A percentile compares a stretch with the other conserved stretches of the same genome.
These are phyloP conservation scores for Ahaetulla prasina DNA, from an alignment of 2,113 vertebrate species.

Conservation along the genomic window DNA sequence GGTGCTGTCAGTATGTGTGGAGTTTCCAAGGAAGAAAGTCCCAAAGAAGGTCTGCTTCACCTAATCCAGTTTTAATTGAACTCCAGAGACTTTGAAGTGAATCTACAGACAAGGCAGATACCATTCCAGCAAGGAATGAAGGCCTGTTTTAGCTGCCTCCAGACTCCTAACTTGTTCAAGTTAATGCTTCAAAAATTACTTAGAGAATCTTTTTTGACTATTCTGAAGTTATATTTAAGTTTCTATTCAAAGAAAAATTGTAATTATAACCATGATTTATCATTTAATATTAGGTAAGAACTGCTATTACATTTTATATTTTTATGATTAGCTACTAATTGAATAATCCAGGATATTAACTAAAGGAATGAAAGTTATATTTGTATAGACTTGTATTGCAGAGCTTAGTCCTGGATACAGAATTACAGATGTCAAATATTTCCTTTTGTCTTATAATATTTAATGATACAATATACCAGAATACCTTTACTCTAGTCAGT, in stretches of 20 bases:
- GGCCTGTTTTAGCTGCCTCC: slow-evolving; percentile 68
- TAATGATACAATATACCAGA: background rate
- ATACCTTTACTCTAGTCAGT: background rate
- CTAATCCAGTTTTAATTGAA: slow-evolving; percentile 99
- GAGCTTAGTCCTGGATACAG: background rate
- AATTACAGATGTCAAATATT: background rate
- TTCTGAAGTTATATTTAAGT: slow-evolving; percentile 9
- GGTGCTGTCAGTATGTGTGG: slow-evolving; percentile 73
- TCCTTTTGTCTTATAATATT: background rate
- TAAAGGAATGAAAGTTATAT: background rate
- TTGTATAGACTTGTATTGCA: background rate
- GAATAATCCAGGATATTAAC: background rate
- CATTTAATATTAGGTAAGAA: background rate
- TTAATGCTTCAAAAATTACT: slow-evolving; percentile 67
- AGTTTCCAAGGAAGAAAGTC: slow-evolving; percentile 69
- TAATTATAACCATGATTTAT: background rate
- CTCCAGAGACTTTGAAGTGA: slow-evolving; percentile 98
- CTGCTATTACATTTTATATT: background rate
- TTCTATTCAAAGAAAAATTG: slow-evolving; percentile 12
- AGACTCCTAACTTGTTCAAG: slow-evolving; percentile 68
- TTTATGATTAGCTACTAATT: background rate
- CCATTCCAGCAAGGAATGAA: slow-evolving; percentile 63
- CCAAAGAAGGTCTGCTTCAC: slow-evolving; percentile 70
- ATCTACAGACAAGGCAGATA: slow-evolving; percentile 76
- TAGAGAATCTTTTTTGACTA: background rate